Percentiles rank a stretch among this genome's conserved stretches.
Conservation (phyloP, 2,888 invertebrate species). For the Thymelicus lineola region DNA sequence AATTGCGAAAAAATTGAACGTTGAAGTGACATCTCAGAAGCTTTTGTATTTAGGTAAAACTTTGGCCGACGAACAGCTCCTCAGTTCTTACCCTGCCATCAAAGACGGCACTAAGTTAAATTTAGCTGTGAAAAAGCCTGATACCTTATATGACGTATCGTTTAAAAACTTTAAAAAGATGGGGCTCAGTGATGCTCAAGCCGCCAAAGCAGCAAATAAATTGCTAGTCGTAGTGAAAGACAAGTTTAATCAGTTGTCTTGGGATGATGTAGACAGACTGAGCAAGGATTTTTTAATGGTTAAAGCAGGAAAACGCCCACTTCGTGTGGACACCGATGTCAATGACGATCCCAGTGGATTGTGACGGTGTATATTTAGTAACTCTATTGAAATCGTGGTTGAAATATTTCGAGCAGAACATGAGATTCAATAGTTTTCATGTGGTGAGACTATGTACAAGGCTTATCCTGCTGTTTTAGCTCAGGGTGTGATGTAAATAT, state of each 20-base stretch:
- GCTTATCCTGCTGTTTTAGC: not conserved
- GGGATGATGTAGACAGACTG: slow-evolving; percentile 85
- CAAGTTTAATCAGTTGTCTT: slow-evolving; percentile 82
- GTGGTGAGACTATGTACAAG: not conserved
- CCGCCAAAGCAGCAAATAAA: slow-evolving; percentile 85
- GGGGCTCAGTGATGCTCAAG: slow-evolving; percentile 86
- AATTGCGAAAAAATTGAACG: slow-evolving; percentile 86
- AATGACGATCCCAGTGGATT: slow-evolving; percentile 23
- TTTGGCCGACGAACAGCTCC: slow-evolving; percentile 88
- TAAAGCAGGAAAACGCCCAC: slow-evolving; percentile 51
- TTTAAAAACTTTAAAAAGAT: slow-evolving; percentile 86
- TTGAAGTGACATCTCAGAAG: slow-evolving; percentile 89
- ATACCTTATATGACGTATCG: slow-evolving; percentile 85
- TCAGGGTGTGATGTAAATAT: not conserved
- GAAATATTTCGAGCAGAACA: not conserved
- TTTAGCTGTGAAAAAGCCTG: slow-evolving; percentile 88
- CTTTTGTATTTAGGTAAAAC: slow-evolving; percentile 89
- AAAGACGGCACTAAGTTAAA: slow-evolving; percentile 91
- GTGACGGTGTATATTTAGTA: slow-evolving; percentile 10
- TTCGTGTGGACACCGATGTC: slow-evolving; percentile 44
- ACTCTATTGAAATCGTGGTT: not conserved
- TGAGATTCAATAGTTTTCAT: not conserved
- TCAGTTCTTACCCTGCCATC: slow-evolving; percentile 89
- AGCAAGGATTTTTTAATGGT: slow-evolving; percentile 58
- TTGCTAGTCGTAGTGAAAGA: slow-evolving; percentile 83